Evolutionary conservation across 2,113 vertebrate genomes (phyloP), one percentile per base, ranked within the genome.

Genomic region (Tyrannus savana): DNA sequence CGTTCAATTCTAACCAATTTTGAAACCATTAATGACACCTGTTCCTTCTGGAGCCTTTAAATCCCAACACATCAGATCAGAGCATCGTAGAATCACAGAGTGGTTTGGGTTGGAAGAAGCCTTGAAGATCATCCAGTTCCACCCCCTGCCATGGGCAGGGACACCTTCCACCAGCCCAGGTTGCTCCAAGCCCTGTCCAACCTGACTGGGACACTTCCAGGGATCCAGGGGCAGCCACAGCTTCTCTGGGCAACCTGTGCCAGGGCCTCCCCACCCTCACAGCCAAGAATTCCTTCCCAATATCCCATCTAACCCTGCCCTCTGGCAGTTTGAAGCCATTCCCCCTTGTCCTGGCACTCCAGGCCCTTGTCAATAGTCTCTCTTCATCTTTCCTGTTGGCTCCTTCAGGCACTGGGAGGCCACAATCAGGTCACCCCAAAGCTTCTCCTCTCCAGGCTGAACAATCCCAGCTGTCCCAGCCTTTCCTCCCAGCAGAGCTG

Each of bases 281-380:
- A 86, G 37, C 1, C 1, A 68, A 10, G 0, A 39, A 46, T 33
- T 69, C 0, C 4, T 24, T 5, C n/a, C 49, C n/a, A 41, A 2
- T 3, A 9, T 46, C 56, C 19, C n/a, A 55, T 46, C 63, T 2
- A 52, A 0, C 46, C 23, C 30, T 78, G 64, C 33, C 30, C 31
- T 56, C 52, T 50, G 52, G 13, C 83, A 50, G 1, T 31, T 7
- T 4, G 44, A 52, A 63, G 33, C 69, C 72, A 76, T 50, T 67
- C 52, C 42, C 49, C 27, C 5, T 3, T 12, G 49, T 84, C 23
- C 69, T 64, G 18, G 4, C 41, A 2, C 52, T 71, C 28, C 64
- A 69, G 0, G 0, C 12, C 84, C 46, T 13, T 78, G 15, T 3
- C 22, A 33, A 66, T 10, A 35, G 12, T n/a, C 23, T 46, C 64